Evolutionary conservation across 2,888 invertebrate genomes (phyloP).

Genomic region (Drosophila nr. medialis): DNA sequence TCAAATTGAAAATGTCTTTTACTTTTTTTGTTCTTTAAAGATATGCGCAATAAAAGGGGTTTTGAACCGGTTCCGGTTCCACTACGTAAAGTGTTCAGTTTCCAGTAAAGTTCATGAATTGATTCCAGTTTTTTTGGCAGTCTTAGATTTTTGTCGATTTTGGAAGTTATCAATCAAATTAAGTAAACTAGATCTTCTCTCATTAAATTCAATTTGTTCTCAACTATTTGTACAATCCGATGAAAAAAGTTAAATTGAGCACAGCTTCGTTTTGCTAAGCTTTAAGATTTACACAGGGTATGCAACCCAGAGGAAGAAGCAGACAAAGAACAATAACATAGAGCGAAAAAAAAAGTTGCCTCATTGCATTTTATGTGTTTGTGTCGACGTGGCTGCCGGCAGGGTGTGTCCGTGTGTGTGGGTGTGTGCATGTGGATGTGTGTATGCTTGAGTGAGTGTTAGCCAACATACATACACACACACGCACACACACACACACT

Average conservation of each 20-base stretch:
- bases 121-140: neutral
- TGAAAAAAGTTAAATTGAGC: too few relatives aligned
- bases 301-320: neutral
- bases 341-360: conserved; percentile 41
- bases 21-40: neutral
- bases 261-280: neutral
- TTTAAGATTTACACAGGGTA: neutral
- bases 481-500: conserved; percentile 3
- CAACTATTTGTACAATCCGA: neutral
- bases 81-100: neutral
- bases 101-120: neutral
- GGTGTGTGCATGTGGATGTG: conserved; percentile 14
- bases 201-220: neutral
- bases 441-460: conserved; percentile 2
- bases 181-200: neutral
- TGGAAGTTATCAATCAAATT: neutral
- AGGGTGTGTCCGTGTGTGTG: conserved; percentile 32
- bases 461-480: conserved; percentile 5
- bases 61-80: neutral
- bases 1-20: neutral
- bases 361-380: conserved; percentile 74
- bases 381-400: conserved; percentile 54
- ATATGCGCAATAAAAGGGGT: neutral
- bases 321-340: conserved; percentile 13
- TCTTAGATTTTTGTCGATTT: neutral